Percentiles rank a stretch among this genome's conserved stretches.
phyloP scores from a whole-genome alignment of 92 coral and sea anemone genomes.

The Phymanthus crucifer region DNA sequence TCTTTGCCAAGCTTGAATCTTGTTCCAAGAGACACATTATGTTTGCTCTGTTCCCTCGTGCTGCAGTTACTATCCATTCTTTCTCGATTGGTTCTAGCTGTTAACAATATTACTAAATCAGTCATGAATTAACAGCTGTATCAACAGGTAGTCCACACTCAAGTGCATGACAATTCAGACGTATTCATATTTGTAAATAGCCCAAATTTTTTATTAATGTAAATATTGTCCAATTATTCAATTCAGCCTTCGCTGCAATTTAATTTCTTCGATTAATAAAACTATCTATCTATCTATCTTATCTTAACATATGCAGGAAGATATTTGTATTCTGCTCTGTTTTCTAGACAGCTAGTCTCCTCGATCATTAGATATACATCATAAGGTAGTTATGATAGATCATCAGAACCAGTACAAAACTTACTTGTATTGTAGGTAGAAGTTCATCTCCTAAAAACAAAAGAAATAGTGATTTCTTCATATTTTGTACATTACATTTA shows the following conservation, averaged over 20 bases:
- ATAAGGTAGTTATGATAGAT: background rate
- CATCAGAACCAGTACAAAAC: slow-evolving; percentile 14
- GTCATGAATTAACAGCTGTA: background rate
- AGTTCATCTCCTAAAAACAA: slow-evolving; percentile 63
- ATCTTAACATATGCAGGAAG: no score
- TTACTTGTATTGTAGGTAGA: slow-evolving; percentile 72
- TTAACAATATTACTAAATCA: background rate
- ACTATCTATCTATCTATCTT: no score
- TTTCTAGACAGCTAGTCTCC: no score
- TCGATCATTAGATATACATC: no score
- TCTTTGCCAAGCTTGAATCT: slow-evolving; percentile 78
- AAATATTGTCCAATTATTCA: no score
- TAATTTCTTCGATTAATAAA: no score
- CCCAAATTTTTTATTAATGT: no score
- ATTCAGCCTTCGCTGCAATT: no score
- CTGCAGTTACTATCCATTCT: slow-evolving; percentile 89
- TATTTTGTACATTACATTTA: no score
- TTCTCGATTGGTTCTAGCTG: slow-evolving; percentile 89
- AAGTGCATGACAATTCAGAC: no score
- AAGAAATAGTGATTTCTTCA: background rate
- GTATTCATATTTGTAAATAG: no score
- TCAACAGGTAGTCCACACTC: background rate
- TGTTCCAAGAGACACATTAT: slow-evolving; percentile 93
- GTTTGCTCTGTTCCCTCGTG: slow-evolving; percentile 88
- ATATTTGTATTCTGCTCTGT: no score